Evolutionary conservation across 1,140 invertebrate genomes (phyloP), one percentile per base, ranked within the genome.

Genomic region (Macrostomum lignano): DNA sequence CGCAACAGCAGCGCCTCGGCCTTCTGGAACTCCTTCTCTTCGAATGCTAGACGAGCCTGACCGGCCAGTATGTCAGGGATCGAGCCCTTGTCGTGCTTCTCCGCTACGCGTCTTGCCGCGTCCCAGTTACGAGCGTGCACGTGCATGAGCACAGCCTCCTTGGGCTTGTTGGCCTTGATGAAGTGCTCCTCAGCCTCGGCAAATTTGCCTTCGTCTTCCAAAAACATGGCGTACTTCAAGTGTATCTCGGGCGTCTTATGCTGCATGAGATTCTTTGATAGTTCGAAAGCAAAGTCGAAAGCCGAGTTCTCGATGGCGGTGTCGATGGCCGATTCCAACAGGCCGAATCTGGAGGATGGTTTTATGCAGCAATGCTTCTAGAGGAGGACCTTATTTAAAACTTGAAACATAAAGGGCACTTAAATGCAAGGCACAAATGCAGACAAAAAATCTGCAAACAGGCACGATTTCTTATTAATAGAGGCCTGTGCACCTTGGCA

Each of bases 111-210:
- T 25, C 84, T 65, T 0, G 84, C 84, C 9, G 72, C 66, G 21
- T 74, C 69, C 71, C 81, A 84, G 37, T 82, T 69, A 19, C 73
- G 70, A 11, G 67, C 70, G 43, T 81, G 71, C 1, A 84, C 70
- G 56, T 86, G 82, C 82, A 94, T 93, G 17, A 81, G 65, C 2
- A 94, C 73, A 3, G 84, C 84, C 55, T 93, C 82, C 47, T 74
- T 74, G 0, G 79, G 70, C 46, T 79, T 82, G 7, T 65, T 68
- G 3, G 33, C 11, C 19, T 73, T 65, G 1, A 93, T 63, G 54
- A 84, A 96, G 42, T 84, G 72, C 11, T 67, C 65, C 55, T 91
- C 82, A 5, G 88, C 88, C 39, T 84, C 74, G 7, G 66, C 57
- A 30, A 77, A 82, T 42, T 73, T 69, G 1, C 74, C 74, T 43